A percentile compares a stretch with the other conserved stretches of the same genome.
These are phyloP conservation scores for Rhodophaea formosa DNA, from an alignment of 2,888 invertebrate species.

Conservation along the genomic window DNA sequence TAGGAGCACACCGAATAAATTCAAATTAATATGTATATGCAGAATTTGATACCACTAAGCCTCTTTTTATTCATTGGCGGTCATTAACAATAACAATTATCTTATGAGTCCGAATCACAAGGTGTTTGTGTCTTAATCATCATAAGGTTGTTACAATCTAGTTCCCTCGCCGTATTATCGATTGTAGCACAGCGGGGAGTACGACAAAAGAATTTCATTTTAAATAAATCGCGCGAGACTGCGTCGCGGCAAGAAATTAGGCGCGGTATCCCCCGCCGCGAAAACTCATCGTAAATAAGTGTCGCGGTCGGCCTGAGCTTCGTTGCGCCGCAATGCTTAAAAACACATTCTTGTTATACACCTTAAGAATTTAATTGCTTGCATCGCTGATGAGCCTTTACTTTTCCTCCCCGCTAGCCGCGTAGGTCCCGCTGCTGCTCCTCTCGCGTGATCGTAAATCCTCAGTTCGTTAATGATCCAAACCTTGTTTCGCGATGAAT, in stretches of 20 bases:
- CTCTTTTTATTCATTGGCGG: slow-evolving; percentile 33
- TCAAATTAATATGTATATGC: background rate
- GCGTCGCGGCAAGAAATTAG: slow-evolving; percentile 77
- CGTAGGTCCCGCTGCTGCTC: slow-evolving; percentile 34
- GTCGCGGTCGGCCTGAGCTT: slow-evolving; percentile 57
- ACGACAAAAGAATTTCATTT: slow-evolving; percentile 73
- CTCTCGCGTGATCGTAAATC: slow-evolving; percentile 74
- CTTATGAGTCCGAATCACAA: slow-evolving; percentile 48
- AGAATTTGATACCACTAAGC: slow-evolving; percentile 22
- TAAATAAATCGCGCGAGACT: slow-evolving; percentile 77
- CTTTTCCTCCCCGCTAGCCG: slow-evolving; percentile 36
- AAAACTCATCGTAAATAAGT: slow-evolving; percentile 78
- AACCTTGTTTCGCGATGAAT: slow-evolving; percentile 67
- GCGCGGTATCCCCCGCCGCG: slow-evolving; percentile 75
- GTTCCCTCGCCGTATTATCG: slow-evolving; percentile 66
- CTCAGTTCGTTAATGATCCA: slow-evolving; percentile 71
- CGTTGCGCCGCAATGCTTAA: slow-evolving; percentile 53
- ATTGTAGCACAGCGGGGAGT: slow-evolving; percentile 71
- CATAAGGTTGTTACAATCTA: slow-evolving; percentile 61
- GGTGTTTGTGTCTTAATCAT: slow-evolving; percentile 71
- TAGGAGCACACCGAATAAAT: background rate
- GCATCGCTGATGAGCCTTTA: slow-evolving; percentile 60
- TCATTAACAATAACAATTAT: slow-evolving; percentile 51
- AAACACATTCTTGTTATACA: slow-evolving; percentile 76
- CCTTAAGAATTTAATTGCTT: slow-evolving; percentile 78